Base-by-base conservation (phyloP, 2,113 vertebrate genomes). In the Atlantisia rogersi region DNA sequence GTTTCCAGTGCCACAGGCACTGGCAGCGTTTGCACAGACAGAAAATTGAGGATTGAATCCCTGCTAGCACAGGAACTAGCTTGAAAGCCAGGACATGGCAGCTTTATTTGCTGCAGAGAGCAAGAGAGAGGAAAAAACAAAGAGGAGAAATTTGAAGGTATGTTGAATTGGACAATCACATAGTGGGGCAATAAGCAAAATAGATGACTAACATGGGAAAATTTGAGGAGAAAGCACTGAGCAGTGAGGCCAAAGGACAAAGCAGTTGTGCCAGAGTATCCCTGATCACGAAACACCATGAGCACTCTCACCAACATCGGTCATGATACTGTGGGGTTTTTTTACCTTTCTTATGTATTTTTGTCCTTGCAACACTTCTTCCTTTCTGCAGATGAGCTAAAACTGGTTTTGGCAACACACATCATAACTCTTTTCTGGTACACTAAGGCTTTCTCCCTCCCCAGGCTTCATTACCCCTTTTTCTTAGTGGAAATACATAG, bases 231-330 rank as follows among this genome's bases (percentile, higher is more conserved):
- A 63, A 79, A 46, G 10, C 31, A 52, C 20, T 1, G 8, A 79
- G 29, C 8, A 56, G 9, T 1, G 3, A 83, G 26, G 20, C 13
- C 17, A 69, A 63, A 90, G 35, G 13, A 62, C 22, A 73, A 71
- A 17, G 32, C 22, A 60, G n/a, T 31, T 82, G 25, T 28, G 21
- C 20, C 31, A 40, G 15, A 12, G 14, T 11, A 8, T 80, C 21
- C 74, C 20, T 2, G 1, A 44, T 0, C 26, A 35, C 26, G 65
- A 56, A 91, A 63, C 14, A 56, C 6, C 21, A 31, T 0, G 0
- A 25, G 60, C 2, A 1, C 19, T 42, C 17, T 74, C 35, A 73
- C 10, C 16, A 44, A 3, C 10, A 53, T 46, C 35, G 59, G 7
- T 52, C 79, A 80, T 0, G 2, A 25, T 12, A 37, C 11, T 3